Conservation (phyloP, 2,797 vertebrate species). For the Silurus lanzhouensis region DNA sequence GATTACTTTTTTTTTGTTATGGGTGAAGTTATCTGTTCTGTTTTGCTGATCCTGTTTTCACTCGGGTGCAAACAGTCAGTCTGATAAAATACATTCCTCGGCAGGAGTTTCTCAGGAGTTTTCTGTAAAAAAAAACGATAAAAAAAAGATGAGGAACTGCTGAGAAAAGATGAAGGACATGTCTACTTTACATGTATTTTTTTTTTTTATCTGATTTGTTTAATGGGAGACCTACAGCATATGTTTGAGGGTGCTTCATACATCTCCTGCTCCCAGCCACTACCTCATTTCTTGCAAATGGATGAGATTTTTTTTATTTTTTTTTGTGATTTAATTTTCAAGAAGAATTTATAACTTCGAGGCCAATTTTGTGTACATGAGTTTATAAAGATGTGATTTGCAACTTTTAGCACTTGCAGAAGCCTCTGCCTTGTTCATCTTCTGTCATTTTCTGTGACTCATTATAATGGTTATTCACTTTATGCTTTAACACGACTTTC, state of each 20-base stretch:
- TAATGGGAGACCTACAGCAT: constrained; percentile 27
- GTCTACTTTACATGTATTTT: constrained; percentile 48
- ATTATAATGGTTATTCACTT: neutral
- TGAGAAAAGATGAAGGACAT: constrained; percentile 46
- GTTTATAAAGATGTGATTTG: constrained; percentile 60
- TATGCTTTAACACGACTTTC: neutral
- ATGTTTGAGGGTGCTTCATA: constrained; percentile 52
- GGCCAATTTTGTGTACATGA: constrained; percentile 59
- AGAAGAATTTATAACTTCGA: constrained; percentile 51
- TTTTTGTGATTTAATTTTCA: constrained; percentile 63
- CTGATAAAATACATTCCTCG: constrained; percentile 60
- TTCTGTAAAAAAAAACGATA: constrained; percentile 48
- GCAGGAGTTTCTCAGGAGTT: constrained; percentile 72
- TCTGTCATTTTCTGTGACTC: constrained; percentile 48
- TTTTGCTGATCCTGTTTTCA: neutral
- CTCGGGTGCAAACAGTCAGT: neutral
- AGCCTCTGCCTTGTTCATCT: constrained; percentile 59
- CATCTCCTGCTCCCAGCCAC: constrained; percentile 63
- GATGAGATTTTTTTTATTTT: constrained; percentile 50
- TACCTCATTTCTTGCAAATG: constrained; percentile 78
- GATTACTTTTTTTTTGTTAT: neutral
- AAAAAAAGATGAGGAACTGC: constrained; percentile 22
- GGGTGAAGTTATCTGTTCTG: neutral
- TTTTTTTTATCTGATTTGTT: constrained; percentile 39
- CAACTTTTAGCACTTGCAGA: constrained; percentile 59